These are phyloP conservation scores for Actenoides lindsayi DNA, from an alignment of 2,113 vertebrate species.

Conservation along the genomic window DNA sequence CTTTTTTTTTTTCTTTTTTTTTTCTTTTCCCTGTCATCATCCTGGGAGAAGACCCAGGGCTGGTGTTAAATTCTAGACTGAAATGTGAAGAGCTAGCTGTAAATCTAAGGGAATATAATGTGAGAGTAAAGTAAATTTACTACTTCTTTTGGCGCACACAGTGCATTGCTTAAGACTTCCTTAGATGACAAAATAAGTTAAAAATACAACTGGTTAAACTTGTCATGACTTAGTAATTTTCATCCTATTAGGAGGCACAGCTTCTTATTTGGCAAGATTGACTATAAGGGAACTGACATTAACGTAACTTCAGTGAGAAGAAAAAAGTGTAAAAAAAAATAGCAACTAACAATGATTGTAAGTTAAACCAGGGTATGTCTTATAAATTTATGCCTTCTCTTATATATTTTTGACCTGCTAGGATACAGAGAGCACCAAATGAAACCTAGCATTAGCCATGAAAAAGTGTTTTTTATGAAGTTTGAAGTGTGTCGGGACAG, in stretches of 20 bases:
- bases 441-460: neutral
- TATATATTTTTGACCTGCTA: neutral
- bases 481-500: neutral
- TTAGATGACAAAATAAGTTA: constrained; percentile 12
- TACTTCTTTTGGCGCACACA: neutral
- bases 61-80: neutral
- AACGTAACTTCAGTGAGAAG: neutral
- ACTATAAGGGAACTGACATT: neutral
- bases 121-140: neutral
- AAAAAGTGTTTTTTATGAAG: neutral
- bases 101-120: neutral
- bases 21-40: too few relatives aligned
- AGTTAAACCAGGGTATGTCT: neutral
- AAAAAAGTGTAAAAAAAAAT: neutral
- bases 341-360: neutral
- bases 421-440: neutral
- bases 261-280: neutral
- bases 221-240: neutral
- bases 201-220: neutral
- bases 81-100: neutral
- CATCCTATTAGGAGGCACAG: neutral
- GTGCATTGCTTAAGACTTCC: neutral
- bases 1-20: too few relatives aligned
- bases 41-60: neutral
- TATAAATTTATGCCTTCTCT: neutral